These are phyloP conservation scores for Sclerurus mexicanus DNA, from an alignment of 2,113 vertebrate species.

Conservation along the genomic window DNA sequence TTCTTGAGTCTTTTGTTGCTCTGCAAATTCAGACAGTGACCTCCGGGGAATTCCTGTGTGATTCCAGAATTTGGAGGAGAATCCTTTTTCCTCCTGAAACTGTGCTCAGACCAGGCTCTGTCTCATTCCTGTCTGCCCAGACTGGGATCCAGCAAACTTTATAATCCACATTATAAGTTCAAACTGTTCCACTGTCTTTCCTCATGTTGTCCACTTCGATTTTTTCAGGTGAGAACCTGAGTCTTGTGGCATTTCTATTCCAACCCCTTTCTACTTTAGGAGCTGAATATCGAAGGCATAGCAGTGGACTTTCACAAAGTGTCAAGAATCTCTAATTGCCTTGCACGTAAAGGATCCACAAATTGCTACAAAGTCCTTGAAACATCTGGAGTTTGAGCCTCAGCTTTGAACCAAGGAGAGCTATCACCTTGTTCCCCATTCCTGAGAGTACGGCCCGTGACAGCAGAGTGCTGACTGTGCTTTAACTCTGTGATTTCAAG, in stretches of 20 bases:
- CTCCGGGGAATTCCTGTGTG: neutral
- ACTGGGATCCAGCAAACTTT: neutral
- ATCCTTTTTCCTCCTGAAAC: neutral
- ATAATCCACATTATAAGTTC: neutral
- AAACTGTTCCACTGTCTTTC: neutral
- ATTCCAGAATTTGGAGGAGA: neutral
- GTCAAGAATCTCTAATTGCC: neutral
- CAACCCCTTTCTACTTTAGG: neutral
- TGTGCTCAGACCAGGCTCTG: neutral
- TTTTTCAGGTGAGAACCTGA: neutral
- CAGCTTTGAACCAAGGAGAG: neutral
- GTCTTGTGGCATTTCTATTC: neutral
- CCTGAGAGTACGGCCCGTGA: neutral
- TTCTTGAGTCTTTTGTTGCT: neutral
- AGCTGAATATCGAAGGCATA: neutral
- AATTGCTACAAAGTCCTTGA: neutral
- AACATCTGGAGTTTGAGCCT: neutral
- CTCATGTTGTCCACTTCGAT: neutral
- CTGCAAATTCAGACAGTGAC: neutral
- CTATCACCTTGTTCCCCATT: neutral
- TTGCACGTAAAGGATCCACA: neutral
- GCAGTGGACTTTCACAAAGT: neutral
- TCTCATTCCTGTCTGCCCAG: neutral
- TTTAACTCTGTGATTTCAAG: conserved; percentile 1
- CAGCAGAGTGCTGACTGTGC: neutral